These are phyloP conservation scores for Microplitis demolitor DNA, from an alignment of 1,140 invertebrate genomes.

Conservation along the genomic window DNA sequence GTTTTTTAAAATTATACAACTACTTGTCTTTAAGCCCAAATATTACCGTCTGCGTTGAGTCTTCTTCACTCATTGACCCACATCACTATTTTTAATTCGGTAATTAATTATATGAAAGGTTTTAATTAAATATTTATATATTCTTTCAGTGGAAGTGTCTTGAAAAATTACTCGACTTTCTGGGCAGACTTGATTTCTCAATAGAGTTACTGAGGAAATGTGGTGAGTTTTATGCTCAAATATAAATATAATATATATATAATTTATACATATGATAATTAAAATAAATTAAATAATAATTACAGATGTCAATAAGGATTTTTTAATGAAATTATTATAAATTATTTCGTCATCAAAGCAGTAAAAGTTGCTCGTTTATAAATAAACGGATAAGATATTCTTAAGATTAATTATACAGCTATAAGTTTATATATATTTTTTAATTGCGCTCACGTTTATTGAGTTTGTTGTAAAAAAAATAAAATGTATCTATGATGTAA, in stretches of 20 bases:
- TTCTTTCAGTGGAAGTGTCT: constrained; percentile 71
- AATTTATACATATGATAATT: not conserved
- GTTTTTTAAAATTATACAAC: not conserved
- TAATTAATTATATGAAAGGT: too few species aligned
- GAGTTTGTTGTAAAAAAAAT: too few species aligned
- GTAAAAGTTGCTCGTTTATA: not conserved
- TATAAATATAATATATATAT: too few species aligned
- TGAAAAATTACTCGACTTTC: constrained; percentile 74
- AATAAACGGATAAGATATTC: too few species aligned
- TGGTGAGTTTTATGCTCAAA: too few species aligned
- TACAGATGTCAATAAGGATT: not conserved
- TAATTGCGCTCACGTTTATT: too few species aligned
- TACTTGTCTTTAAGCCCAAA: not conserved
- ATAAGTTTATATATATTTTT: too few species aligned
- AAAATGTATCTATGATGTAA: too few species aligned
- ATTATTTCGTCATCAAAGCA: not conserved
- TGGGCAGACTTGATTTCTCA: constrained; percentile 66
- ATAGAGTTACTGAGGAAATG: constrained; percentile 17
- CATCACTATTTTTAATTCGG: not conserved
- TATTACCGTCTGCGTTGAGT: not conserved
- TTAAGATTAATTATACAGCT: too few species aligned
- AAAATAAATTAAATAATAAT: constrained; percentile 1
- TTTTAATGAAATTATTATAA: not conserved
- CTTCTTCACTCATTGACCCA: not conserved
- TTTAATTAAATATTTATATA: constrained; percentile 16